A percentile compares a stretch with the other conserved stretches of the same genome.
Conservation (phyloP, 2,113 vertebrate genomes). For the Heterochromis multidens region DNA sequence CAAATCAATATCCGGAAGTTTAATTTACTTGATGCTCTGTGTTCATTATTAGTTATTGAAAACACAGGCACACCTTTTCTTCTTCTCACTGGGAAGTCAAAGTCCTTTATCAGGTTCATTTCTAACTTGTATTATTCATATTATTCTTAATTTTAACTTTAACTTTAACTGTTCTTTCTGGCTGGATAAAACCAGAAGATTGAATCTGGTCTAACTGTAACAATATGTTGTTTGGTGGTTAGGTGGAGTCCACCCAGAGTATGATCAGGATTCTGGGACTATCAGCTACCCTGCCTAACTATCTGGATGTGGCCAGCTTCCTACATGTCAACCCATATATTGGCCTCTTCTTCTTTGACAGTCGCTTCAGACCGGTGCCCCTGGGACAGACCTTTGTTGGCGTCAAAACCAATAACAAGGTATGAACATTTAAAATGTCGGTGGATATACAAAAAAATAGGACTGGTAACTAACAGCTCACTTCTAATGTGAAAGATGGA, state of each 20-base stretch:
- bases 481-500: not conserved
- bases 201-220: not conserved
- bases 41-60: too few species aligned
- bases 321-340: constrained; percentile 95
- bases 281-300: constrained; percentile 96
- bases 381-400: constrained; percentile 95
- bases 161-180: not conserved
- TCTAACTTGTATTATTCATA: too few species aligned
- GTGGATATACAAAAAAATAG: not conserved
- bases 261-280: constrained; percentile 98
- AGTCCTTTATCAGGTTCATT: not conserved
- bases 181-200: not conserved
- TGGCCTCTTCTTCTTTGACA: constrained; percentile 96
- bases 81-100: too few species aligned
- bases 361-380: constrained; percentile 94
- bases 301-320: constrained; percentile 92
- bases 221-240: not conserved
- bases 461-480: not conserved
- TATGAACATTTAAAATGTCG: constrained; percentile 17
- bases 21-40: too few species aligned
- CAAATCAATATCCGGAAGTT: too few species aligned
- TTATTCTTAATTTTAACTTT: too few species aligned
- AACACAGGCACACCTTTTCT: too few species aligned
- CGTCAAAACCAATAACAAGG: constrained; percentile 92
- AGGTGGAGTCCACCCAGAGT: constrained; percentile 98